A percentile compares a stretch with the other conserved stretches of the same genome.
phyloP scores from a whole-genome alignment of 2,797 vertebrate species.

The Myotis vivesi region DNA sequence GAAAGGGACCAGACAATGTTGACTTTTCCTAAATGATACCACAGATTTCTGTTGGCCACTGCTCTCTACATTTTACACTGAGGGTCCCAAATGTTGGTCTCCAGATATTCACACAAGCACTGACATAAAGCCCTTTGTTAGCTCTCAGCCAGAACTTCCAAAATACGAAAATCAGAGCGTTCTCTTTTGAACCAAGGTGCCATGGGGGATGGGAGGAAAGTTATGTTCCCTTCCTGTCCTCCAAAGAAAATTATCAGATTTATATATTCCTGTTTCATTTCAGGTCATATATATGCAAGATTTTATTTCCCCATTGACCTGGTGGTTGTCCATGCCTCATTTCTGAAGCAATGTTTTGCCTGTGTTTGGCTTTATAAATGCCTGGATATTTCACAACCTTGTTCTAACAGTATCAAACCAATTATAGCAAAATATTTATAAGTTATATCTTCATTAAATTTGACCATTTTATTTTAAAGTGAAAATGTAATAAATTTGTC shows the following conservation, averaged over 20 bases:
- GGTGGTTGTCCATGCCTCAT: not conserved
- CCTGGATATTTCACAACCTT: not conserved
- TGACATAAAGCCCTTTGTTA: not conserved
- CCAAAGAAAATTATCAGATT: not conserved
- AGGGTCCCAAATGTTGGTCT: not conserved
- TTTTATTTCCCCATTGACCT: not conserved
- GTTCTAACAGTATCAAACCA: not conserved
- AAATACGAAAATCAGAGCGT: not conserved
- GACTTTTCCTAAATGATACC: not conserved
- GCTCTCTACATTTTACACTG: not conserved
- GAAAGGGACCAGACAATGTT: fast-evolving
- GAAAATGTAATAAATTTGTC: not conserved
- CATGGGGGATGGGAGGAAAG: not conserved
- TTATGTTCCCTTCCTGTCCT: not conserved
- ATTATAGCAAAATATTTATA: not conserved
- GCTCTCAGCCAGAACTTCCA: not conserved
- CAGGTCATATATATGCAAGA: not conserved
- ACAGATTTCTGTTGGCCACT: not conserved
- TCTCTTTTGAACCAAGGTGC: not conserved
- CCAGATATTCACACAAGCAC: not conserved
- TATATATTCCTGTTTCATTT: not conserved
- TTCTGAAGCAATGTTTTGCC: not conserved
- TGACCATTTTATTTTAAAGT: conserved; percentile 46
- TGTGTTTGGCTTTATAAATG: conserved; percentile 23
- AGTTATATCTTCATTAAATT: not conserved